phyloP scores from a whole-genome alignment of 1,140 invertebrate species.

The Diuraphis noxia region DNA sequence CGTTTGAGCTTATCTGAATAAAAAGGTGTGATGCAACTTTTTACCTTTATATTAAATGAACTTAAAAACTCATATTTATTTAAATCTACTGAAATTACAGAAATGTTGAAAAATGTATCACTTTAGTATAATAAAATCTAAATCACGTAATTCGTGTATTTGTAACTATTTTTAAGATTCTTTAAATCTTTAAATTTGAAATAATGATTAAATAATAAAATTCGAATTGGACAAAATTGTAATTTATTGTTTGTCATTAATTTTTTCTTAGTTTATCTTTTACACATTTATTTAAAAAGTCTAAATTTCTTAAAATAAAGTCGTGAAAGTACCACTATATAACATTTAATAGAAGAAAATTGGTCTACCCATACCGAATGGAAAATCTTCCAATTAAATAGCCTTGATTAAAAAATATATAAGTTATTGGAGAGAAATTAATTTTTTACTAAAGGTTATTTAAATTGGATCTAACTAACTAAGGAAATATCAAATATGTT shows the following conservation, averaged over 20 bases:
- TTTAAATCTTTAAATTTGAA: background rate
- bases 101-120: background rate
- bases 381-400: too few species aligned
- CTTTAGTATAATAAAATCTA: background rate
- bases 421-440: background rate
- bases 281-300: too few species aligned
- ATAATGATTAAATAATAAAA: background rate
- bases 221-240: background rate
- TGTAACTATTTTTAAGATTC: background rate
- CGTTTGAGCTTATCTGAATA: background rate
- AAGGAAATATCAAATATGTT: background rate
- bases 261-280: too few species aligned
- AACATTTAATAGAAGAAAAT: too few species aligned
- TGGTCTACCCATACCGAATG: too few species aligned
- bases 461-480: background rate
- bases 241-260: too few species aligned
- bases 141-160: background rate
- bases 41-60: background rate
- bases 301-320: too few species aligned
- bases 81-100: background rate
- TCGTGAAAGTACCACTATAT: too few species aligned
- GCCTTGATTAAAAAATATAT: too few species aligned
- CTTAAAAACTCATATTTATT: background rate
- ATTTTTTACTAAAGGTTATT: background rate
- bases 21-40: background rate